Evolutionary conservation across 1,140 invertebrate species (phyloP).

Genomic region (Drosophila setifemur): DNA sequence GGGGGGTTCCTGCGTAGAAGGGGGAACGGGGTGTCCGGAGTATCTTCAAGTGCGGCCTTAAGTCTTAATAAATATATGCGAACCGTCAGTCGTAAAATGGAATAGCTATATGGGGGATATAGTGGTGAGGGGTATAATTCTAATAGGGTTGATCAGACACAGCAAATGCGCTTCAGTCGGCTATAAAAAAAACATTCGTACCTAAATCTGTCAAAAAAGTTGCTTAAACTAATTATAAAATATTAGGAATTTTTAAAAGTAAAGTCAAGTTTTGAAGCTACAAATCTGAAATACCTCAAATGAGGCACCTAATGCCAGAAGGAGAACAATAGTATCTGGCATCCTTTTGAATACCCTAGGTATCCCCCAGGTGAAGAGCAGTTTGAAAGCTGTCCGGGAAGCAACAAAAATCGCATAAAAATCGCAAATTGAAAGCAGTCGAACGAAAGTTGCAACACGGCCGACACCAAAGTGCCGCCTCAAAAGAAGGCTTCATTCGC

Average conservation of each 20-base stretch:
- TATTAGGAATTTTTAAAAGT: not conserved
- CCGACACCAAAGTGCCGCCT: slow-evolving; percentile 52
- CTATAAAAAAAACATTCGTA: rapidly evolving
- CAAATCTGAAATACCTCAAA: too few relatives aligned
- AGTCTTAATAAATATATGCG: slow-evolving; percentile 73
- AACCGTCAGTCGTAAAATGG: slow-evolving; percentile 61
- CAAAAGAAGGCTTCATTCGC: not conserved
- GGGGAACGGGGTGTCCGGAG: not conserved
- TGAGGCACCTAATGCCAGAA: too few relatives aligned
- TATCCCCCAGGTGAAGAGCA: slow-evolving; percentile 7
- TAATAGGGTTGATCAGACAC: not conserved
- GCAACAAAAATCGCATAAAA: slow-evolving; percentile 73
- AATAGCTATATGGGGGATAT: slow-evolving; percentile 26
- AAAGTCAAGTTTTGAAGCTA: too few relatives aligned
- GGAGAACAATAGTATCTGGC: too few relatives aligned
- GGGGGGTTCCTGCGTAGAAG: too few relatives aligned
- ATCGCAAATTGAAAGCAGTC: slow-evolving; percentile 58
- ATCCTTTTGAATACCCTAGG: too few relatives aligned
- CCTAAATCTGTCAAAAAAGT: too few relatives aligned
- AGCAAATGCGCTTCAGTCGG: not conserved
- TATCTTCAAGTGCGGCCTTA: slow-evolving; percentile 48
- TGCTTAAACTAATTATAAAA: too few relatives aligned
- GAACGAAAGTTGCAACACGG: slow-evolving; percentile 39
- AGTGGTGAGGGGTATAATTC: not conserved
- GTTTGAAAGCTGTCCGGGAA: slow-evolving; percentile 5